phyloP scores from a whole-genome alignment of 2,888 invertebrate species.

The Thumatha senex region DNA sequence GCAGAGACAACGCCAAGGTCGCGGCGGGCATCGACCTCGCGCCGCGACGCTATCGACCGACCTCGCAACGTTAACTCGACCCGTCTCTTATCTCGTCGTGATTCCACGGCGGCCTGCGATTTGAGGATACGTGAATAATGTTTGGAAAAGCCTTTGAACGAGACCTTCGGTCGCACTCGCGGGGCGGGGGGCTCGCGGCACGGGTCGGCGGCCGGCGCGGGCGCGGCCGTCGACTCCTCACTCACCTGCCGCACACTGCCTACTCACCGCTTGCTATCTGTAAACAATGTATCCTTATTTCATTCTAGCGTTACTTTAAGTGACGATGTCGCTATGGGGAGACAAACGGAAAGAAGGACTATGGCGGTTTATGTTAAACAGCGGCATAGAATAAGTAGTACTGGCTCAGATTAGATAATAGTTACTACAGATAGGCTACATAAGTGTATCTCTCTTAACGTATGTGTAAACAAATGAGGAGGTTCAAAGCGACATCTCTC shows the following conservation, averaged over 20 bases:
- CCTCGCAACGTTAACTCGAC: constrained; percentile 22
- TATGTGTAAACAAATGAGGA: no score
- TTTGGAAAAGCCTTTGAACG: constrained; percentile 13
- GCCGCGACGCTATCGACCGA: constrained; percentile 45
- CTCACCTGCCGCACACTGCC: constrained; percentile 23
- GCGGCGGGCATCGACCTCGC: constrained; percentile 53
- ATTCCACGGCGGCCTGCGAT: constrained; percentile 3
- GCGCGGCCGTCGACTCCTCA: constrained; percentile 32
- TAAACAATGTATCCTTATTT: no score
- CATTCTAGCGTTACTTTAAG: background rate
- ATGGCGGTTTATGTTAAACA: no score
- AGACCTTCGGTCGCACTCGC: constrained; percentile 17
- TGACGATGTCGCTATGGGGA: no score
- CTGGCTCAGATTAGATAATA: no score
- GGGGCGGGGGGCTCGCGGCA: constrained; percentile 23
- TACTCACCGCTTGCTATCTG: background rate
- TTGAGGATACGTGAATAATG: constrained; percentile 11
- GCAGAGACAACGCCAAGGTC: constrained; percentile 60
- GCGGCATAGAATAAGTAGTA: no score
- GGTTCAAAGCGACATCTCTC: no score
- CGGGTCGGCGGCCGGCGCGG: constrained; percentile 34
- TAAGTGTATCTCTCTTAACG: no score
- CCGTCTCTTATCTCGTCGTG: constrained; percentile 14
- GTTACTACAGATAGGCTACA: no score
- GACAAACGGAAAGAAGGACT: no score